Evolutionary conservation across 2,797 vertebrate genomes (phyloP).

Genomic region (Aplochiton taeniatus): DNA sequence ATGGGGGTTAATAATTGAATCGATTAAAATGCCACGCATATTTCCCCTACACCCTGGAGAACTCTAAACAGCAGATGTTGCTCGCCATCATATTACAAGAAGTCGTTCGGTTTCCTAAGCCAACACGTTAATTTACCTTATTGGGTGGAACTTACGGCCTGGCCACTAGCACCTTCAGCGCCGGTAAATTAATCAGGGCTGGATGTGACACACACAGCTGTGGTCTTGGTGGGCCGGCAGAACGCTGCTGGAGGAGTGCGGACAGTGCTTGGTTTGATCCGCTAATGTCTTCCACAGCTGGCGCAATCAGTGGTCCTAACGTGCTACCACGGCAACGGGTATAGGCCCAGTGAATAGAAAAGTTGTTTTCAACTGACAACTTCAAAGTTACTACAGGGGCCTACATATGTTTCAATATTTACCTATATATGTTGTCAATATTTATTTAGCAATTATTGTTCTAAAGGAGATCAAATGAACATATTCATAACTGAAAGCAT

Average conservation of each 20-base stretch:
- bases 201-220: constrained; percentile 30
- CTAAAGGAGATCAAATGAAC: no score
- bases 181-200: constrained; percentile 53
- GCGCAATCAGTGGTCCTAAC: constrained; percentile 18
- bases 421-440: no score
- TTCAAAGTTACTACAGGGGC: no score
- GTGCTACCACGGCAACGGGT: no score
- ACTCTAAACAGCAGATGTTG: constrained; percentile 48
- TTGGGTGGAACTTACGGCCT: constrained; percentile 34
- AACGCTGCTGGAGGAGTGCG: constrained; percentile 18
- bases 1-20: constrained; percentile 36
- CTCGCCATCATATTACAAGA: constrained; percentile 34
- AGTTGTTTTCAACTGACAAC: no score
- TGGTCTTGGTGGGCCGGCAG: constrained; percentile 24
- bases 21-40: constrained; percentile 37
- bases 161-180: constrained; percentile 49
- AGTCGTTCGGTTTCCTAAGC: constrained; percentile 33
- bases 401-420: no score
- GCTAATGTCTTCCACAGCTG: constrained; percentile 63
- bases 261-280: constrained; percentile 38
- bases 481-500: no score
- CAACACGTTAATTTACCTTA: constrained; percentile 37
- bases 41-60: constrained; percentile 34
- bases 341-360: no score
- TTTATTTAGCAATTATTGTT: no score